phyloP scores from a whole-genome alignment of 1,140 invertebrate species.

The Pogonognathellus flavescens region DNA sequence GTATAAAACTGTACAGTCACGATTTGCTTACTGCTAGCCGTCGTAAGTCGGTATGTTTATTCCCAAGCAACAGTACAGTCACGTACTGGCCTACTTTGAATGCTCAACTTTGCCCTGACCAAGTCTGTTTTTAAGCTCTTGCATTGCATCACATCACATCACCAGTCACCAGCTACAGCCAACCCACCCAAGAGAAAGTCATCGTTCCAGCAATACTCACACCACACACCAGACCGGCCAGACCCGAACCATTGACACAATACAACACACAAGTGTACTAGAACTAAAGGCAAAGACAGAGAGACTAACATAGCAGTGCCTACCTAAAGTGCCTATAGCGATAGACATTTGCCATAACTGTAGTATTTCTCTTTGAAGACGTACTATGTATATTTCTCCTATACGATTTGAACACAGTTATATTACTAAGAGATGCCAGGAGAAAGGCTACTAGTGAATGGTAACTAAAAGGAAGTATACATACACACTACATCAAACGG shows the following conservation, averaged over 20 bases:
- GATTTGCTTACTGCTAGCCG: too few species aligned
- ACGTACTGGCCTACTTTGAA: slow-evolving; percentile 35
- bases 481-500: slow-evolving; percentile 59
- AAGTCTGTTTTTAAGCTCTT: slow-evolving; percentile 36
- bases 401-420: not conserved
- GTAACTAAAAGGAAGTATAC: slow-evolving; percentile 29
- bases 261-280: too few species aligned
- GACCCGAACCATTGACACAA: not conserved
- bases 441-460: not conserved
- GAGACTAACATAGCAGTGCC: too few species aligned
- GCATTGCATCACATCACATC: slow-evolving; percentile 24
- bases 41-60: slow-evolving; percentile 27
- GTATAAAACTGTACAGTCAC: too few species aligned
- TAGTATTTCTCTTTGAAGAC: too few species aligned
- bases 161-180: not conserved
- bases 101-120: slow-evolving; percentile 42
- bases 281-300: too few species aligned
- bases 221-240: not conserved
- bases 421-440: too few species aligned
- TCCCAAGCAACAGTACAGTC: slow-evolving; percentile 26
- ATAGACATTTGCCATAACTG: too few species aligned
- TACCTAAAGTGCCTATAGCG: too few species aligned
- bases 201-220: not conserved
- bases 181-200: slow-evolving; percentile 15
- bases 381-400: too few species aligned